Percentiles rank a stretch among this genome's conserved stretches.
Conservation (phyloP, 2,113 vertebrate species). For the Zingel zingel region DNA sequence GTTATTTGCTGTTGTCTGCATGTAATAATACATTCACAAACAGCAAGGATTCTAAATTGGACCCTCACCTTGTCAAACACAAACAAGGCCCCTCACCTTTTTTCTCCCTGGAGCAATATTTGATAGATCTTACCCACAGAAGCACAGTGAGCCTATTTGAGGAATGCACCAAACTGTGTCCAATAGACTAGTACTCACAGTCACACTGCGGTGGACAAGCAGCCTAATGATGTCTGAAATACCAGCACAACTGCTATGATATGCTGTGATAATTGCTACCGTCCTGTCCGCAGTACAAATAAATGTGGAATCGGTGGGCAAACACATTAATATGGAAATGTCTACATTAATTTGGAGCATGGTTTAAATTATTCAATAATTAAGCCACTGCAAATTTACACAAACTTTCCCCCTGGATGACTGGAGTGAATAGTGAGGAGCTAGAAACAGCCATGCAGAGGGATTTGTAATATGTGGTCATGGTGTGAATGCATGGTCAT, state of each 20-base stretch:
- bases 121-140: conserved; percentile 59
- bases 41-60: conserved; percentile 68
- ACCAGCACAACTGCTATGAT: conserved; percentile 73
- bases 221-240: conserved; percentile 80
- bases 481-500: conserved; percentile 40
- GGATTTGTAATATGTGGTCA: conserved; percentile 70
- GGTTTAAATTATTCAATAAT: conserved; percentile 87
- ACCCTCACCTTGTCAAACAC: conserved; percentile 64
- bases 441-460: conserved; percentile 52
- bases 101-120: conserved; percentile 44
- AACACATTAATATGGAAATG: conserved; percentile 87
- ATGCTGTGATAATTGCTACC: conserved; percentile 79
- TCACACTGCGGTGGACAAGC: conserved; percentile 77
- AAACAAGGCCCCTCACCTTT: conserved; percentile 56
- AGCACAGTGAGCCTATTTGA: conserved; percentile 61
- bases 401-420: conserved; percentile 82
- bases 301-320: conserved; percentile 81
- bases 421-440: conserved; percentile 72
- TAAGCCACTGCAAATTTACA: conserved; percentile 85
- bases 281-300: conserved; percentile 80
- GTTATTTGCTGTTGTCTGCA: conserved; percentile 68
- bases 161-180: conserved; percentile 70
- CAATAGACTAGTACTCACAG: conserved; percentile 62
- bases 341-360: conserved; percentile 84
- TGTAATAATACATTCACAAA: conserved; percentile 68